Conservation (phyloP, 2,888 invertebrate genomes). For the Drosophila stalkeri region DNA sequence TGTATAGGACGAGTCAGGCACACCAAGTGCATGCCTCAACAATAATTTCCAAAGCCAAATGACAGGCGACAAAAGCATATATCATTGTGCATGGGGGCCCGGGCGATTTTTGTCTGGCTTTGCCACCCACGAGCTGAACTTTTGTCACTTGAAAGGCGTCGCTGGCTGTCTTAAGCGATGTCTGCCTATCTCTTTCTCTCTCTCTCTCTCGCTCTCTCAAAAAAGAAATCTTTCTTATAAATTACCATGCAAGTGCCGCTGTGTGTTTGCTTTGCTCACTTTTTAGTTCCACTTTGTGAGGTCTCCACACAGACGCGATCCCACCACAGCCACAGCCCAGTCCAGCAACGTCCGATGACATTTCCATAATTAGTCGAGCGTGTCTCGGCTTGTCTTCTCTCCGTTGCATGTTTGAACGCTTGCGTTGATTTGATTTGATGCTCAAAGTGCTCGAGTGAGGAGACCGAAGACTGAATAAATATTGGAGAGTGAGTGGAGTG, state of each 20-base stretch:
- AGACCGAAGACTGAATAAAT: background rate
- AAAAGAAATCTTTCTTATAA: conserved; percentile 67
- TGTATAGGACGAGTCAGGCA: conserved; percentile 33
- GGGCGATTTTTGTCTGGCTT: conserved; percentile 66
- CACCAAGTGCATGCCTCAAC: conserved; percentile 64
- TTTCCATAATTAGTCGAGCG: conserved; percentile 82
- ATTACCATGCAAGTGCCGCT: conserved; percentile 71
- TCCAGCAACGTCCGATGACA: conserved; percentile 69
- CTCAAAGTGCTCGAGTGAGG: conserved; percentile 48
- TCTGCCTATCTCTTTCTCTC: conserved; percentile 41
- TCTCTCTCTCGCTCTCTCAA: conserved; percentile 10
- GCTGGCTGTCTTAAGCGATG: conserved; percentile 70
- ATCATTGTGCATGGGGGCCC: conserved; percentile 69
- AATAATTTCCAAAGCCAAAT: conserved; percentile 77
- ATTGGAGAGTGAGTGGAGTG: background rate
- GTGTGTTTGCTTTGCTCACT: conserved; percentile 10
- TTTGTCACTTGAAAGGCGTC: conserved; percentile 79
- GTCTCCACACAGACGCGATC: conserved; percentile 58
- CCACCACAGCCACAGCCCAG: conserved; percentile 46
- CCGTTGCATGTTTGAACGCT: conserved; percentile 73
- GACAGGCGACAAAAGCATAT: conserved; percentile 84
- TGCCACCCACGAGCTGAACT: conserved; percentile 81
- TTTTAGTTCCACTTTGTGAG: conserved; percentile 33
- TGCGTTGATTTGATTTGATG: conserved; percentile 79
- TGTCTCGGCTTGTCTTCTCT: conserved; percentile 56